Conservation (phyloP, 2,888 invertebrate species). For the Altica lythri region DNA sequence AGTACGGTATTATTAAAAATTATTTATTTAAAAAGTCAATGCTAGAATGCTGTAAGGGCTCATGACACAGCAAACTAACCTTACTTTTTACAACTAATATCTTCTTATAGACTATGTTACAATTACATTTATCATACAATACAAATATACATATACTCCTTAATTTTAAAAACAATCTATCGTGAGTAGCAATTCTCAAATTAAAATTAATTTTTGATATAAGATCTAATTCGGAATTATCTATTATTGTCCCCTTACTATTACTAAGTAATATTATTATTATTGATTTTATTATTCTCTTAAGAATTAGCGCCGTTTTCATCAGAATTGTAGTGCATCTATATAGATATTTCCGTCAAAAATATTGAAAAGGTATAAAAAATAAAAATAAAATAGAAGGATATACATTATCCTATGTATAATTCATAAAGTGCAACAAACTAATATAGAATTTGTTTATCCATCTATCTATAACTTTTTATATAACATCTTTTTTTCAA, state of each 20-base stretch:
- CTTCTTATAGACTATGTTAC: constrained; percentile 23
- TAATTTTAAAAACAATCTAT: constrained; percentile 28
- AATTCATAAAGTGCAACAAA: too few relatives aligned
- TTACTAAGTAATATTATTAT: constrained; percentile 30
- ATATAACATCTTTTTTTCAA: too few relatives aligned
- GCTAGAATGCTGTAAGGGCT: constrained; percentile 39
- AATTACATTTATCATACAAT: constrained; percentile 30
- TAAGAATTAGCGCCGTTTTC: constrained; percentile 38
- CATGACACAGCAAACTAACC: constrained; percentile 38
- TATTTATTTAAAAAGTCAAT: constrained; percentile 28
- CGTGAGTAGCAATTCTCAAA: constrained; percentile 24
- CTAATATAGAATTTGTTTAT: too few relatives aligned
- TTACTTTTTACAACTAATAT: constrained; percentile 31
- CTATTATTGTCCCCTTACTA: constrained; percentile 40
- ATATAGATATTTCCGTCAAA: too few relatives aligned
- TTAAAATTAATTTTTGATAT: constrained; percentile 22
- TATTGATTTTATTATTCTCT: constrained; percentile 30
- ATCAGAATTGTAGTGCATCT: constrained; percentile 27
- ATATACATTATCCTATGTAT: too few relatives aligned
- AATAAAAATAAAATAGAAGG: too few relatives aligned
- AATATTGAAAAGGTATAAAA: too few relatives aligned
- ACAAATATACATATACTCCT: constrained; percentile 37
- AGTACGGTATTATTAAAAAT: constrained; percentile 21
- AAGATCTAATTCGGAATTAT: constrained; percentile 38
- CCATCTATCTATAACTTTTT: too few relatives aligned